phyloP scores from a whole-genome alignment of 2,797 vertebrate species.

The Pogonophryne albipinna region DNA sequence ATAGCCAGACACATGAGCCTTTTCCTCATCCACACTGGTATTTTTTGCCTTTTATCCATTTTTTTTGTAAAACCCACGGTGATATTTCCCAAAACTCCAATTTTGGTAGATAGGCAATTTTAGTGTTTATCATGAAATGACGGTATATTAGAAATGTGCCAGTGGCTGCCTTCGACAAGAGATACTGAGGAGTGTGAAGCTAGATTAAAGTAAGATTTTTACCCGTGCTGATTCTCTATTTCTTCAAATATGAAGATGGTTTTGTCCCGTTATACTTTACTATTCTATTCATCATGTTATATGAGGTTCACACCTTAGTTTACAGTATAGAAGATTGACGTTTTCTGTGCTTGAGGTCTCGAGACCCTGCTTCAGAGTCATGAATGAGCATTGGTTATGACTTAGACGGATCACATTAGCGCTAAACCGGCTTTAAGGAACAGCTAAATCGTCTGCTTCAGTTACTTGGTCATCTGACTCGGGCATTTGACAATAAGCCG shows the following conservation, averaged over 20 bases:
- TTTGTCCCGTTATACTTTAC: not conserved
- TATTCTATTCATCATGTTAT: not conserved
- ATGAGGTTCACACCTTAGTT: not conserved
- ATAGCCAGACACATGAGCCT: too few relatives aligned
- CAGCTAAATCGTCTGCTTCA: conserved; percentile 6
- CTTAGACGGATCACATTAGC: conserved; percentile 3
- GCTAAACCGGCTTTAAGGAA: conserved; percentile 11
- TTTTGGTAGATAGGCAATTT: too few relatives aligned
- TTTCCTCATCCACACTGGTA: too few relatives aligned
- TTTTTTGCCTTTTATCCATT: too few relatives aligned
- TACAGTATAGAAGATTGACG: not conserved
- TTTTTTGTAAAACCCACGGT: not conserved
- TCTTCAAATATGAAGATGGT: not conserved
- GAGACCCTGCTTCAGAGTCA: not conserved
- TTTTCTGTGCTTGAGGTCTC: not conserved
- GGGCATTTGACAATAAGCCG: not conserved
- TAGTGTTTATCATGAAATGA: too few relatives aligned
- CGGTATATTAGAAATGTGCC: not conserved
- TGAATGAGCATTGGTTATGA: not conserved
- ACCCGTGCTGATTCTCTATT: not conserved
- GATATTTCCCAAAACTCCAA: not conserved
- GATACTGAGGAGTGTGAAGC: not conserved
- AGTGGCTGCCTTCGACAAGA: too few relatives aligned
- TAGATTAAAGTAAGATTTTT: not conserved
- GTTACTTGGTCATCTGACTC: conserved; percentile 6